Percentiles rank a stretch among this genome's conserved stretches.
phyloP scores from a whole-genome alignment of 2,797 vertebrate species.

The Bradypus variegatus region DNA sequence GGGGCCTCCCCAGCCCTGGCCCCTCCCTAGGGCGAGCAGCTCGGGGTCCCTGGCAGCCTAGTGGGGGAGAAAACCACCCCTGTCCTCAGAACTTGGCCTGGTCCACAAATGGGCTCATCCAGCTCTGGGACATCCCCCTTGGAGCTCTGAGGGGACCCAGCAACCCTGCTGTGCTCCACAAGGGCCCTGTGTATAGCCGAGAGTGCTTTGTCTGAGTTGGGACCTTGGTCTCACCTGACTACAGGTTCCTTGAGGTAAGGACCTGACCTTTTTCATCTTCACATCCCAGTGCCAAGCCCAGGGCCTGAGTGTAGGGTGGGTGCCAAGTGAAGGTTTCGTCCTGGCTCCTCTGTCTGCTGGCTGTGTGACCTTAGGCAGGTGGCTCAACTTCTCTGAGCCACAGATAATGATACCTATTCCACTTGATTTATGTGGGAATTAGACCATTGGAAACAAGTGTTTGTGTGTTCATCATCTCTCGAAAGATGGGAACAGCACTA shows the following conservation, averaged over 20 bases:
- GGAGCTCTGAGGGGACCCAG: neutral
- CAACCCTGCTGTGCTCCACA: neutral
- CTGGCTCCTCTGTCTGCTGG: neutral
- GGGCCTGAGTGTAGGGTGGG: fast-evolving
- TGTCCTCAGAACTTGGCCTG: neutral
- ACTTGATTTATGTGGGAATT: neutral
- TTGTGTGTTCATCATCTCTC: neutral
- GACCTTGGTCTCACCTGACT: neutral
- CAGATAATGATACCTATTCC: neutral
- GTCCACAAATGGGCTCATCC: no score
- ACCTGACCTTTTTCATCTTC: neutral
- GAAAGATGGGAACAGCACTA: neutral
- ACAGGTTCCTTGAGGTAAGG: neutral
- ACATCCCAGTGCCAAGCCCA: neutral
- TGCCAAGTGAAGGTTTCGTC: neutral
- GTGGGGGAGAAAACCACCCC: fast-evolving
- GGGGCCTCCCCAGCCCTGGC: no score
- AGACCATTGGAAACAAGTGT: neutral
- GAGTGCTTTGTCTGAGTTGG: neutral
- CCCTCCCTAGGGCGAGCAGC: fast-evolving
- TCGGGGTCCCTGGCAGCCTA: fast-evolving
- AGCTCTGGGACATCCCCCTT: no score
- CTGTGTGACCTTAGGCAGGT: neutral
- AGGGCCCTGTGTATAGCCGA: neutral
- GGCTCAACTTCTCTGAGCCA: neutral